These are phyloP conservation scores for Bombyx mori DNA, from an alignment of 1,140 invertebrate species.

Conservation along the genomic window ASM3026992v2 NC_085107.1:8092001-8092500, in stretches of 20 bases:
- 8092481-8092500: conserved; percentile 69
- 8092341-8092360: conserved; percentile 88
- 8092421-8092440: conserved; percentile 82
- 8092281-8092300: conserved; percentile 83
- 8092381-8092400: conserved; percentile 78
- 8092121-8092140: conserved; percentile 9
- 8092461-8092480: conserved; percentile 28
- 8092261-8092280: conserved; percentile 92
- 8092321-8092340: conserved; percentile 92
- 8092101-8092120: conserved; percentile 20
- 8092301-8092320: conserved; percentile 89
- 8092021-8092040: conserved; percentile 1
- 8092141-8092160: neutral
- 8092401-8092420: conserved; percentile 72
- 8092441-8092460: conserved; percentile 29
- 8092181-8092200: conserved; percentile 24
- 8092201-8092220: conserved; percentile 31
- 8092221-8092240: conserved; percentile 56
- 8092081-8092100: conserved; percentile 7
- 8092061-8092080: neutral
- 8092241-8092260: conserved; percentile 93
- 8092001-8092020: no score
- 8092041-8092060: neutral
- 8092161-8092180: no score
- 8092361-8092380: conserved; percentile 80